phyloP scores from a whole-genome alignment of 2,113 vertebrate species.

The Siniperca knerii region DNA sequence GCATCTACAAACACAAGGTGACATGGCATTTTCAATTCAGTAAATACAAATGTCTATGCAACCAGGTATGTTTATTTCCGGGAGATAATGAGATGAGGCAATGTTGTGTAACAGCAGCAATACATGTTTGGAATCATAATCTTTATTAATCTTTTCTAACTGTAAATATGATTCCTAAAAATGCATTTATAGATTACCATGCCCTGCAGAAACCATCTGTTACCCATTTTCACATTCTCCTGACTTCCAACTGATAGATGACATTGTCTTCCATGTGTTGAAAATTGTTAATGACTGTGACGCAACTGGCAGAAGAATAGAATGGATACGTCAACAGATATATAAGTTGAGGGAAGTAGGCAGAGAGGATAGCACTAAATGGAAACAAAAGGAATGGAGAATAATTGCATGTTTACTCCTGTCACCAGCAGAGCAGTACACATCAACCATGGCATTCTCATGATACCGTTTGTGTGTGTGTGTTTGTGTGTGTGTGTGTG shows the following conservation, averaged over 20 bases:
- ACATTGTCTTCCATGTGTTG: constrained; percentile 31
- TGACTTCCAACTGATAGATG: constrained; percentile 18
- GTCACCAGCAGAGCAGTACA: constrained; percentile 54
- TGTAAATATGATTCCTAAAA: constrained; percentile 10
- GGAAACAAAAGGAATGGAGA: constrained; percentile 69
- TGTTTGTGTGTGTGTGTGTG: constrained; percentile 11
- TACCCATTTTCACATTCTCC: neutral
- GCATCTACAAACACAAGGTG: neutral
- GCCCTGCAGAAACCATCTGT: neutral
- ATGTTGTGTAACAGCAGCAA: constrained; percentile 9
- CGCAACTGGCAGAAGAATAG: constrained; percentile 17
- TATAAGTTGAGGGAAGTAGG: constrained; percentile 54
- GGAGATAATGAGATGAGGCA: neutral
- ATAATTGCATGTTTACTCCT: constrained; percentile 76
- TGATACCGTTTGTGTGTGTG: constrained; percentile 35
- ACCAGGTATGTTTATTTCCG: neutral
- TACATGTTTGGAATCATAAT: neutral
- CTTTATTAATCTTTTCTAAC: constrained; percentile 1
- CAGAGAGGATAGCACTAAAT: constrained; percentile 49
- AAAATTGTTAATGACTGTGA: constrained; percentile 48
- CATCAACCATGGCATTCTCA: constrained; percentile 63
- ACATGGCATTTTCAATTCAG: constrained; percentile 1
- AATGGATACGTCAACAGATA: constrained; percentile 59
- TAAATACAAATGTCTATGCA: constrained; percentile 8
- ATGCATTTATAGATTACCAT: neutral